Conservation (phyloP, 2,797 vertebrate species). For the Alfaro cultratus region DNA sequence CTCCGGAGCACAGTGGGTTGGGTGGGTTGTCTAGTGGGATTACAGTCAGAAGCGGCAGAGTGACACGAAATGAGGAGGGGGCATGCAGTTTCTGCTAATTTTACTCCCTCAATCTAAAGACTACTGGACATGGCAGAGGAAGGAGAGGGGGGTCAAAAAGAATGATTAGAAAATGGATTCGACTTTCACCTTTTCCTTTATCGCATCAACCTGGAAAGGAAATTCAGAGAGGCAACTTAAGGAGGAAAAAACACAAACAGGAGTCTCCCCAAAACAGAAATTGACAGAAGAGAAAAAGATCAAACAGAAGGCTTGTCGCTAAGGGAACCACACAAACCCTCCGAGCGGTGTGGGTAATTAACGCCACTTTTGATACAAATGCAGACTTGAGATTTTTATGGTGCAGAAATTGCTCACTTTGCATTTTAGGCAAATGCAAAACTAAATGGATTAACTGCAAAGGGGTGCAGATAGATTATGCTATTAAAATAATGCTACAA, state of each 20-base stretch:
- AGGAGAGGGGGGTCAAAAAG: constrained; percentile 79
- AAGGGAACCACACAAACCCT: constrained; percentile 75
- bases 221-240: constrained; percentile 94
- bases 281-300: constrained; percentile 84
- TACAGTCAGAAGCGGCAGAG: constrained; percentile 83
- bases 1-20: constrained; percentile 53
- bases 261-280: constrained; percentile 87
- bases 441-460: not conserved
- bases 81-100: constrained; percentile 96
- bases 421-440: constrained; percentile 7
- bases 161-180: constrained; percentile 92
- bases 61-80: constrained; percentile 70
- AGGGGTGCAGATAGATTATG: not conserved
- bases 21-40: constrained; percentile 85
- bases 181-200: constrained; percentile 99
- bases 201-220: constrained; percentile 99
- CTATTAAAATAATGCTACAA: not conserved
- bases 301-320: constrained; percentile 82
- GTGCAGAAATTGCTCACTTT: not conserved
- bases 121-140: constrained; percentile 60
- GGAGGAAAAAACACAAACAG: constrained; percentile 82
- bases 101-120: constrained; percentile 95
- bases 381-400: constrained; percentile 59
- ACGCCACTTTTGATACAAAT: constrained; percentile 80
- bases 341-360: constrained; percentile 68